Evolutionary conservation across 1,140 invertebrate species (phyloP).

Genomic region (Stegodyphus mimosarum): DNA sequence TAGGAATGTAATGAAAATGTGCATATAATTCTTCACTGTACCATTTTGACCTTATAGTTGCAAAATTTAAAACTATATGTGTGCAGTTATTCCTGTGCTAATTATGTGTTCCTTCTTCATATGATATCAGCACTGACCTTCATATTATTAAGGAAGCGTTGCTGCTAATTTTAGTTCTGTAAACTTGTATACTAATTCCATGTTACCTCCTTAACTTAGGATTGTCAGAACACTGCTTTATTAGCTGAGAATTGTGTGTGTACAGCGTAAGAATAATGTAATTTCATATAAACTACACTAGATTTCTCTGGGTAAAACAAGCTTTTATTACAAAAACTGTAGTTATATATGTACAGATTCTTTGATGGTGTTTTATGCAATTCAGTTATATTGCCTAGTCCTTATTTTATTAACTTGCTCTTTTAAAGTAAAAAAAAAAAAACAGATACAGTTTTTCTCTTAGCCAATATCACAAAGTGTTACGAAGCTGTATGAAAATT

Average conservation of each 20-base stretch:
- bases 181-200: constrained; percentile 37
- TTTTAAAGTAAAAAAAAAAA: too few species aligned
- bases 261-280: too few species aligned
- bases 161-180: constrained; percentile 45
- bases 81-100: constrained; percentile 48
- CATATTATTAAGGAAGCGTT: constrained; percentile 9
- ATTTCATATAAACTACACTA: too few species aligned
- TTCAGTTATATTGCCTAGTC: too few species aligned
- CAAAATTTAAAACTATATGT: constrained; percentile 39
- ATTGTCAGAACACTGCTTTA: constrained; percentile 32
- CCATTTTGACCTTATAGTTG: constrained; percentile 38
- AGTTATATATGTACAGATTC: too few species aligned
- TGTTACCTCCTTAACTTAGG: constrained; percentile 17
- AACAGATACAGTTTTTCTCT: too few species aligned
- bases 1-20: constrained; percentile 8
- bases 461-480: too few species aligned
- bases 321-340: too few species aligned
- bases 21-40: constrained; percentile 30
- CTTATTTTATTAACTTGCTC: too few species aligned
- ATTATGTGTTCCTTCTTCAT: constrained; percentile 57
- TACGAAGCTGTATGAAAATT: too few species aligned
- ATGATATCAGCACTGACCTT: constrained; percentile 47
- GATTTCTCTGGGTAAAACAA: too few species aligned
- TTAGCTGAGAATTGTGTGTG: neutral
- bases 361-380: too few species aligned